Percentiles rank a stretch among this genome's conserved stretches.
These are phyloP conservation scores for Bombus confusus DNA, from an alignment of 1,140 invertebrate genomes.

Conservation along the genomic window DNA sequence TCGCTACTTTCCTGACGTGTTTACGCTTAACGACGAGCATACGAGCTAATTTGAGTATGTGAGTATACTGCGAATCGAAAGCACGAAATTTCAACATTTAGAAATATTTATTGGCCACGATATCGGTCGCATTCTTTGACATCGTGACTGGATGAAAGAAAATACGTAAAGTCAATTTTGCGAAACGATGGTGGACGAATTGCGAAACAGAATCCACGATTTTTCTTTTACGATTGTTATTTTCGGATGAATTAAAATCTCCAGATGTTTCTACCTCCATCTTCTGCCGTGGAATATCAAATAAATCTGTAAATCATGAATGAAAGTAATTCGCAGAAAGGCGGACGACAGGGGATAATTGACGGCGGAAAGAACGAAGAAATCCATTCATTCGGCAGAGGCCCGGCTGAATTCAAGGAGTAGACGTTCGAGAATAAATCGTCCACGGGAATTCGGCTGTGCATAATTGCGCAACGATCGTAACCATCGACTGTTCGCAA, in stretches of 20 bases:
- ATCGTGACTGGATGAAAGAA: background rate
- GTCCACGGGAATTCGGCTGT: slow-evolving; percentile 23
- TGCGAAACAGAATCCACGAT: too few relatives aligned
- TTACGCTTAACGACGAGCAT: too few relatives aligned
- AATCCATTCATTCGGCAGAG: background rate
- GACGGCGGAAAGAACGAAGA: background rate
- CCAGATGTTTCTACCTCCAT: too few relatives aligned
- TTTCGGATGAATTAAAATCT: too few relatives aligned
- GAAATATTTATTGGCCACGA: background rate
- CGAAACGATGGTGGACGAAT: background rate
- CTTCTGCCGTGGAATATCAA: too few relatives aligned
- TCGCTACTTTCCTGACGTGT: too few relatives aligned
- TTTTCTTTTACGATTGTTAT: background rate
- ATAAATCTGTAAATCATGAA: too few relatives aligned
- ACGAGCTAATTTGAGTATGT: too few relatives aligned
- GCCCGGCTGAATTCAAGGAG: too few relatives aligned
- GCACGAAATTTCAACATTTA: background rate
- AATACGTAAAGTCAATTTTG: too few relatives aligned
- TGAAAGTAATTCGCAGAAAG: too few relatives aligned
- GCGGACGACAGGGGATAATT: background rate
- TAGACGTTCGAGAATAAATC: slow-evolving; percentile 1
- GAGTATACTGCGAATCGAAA: background rate
- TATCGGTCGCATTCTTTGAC: background rate
- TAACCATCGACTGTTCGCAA: slow-evolving; percentile 45
- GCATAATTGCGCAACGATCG: slow-evolving; percentile 50